Evolutionary conservation across 1,140 invertebrate genomes (phyloP).

Genomic region (Pseudomyrmex gracilis): DNA sequence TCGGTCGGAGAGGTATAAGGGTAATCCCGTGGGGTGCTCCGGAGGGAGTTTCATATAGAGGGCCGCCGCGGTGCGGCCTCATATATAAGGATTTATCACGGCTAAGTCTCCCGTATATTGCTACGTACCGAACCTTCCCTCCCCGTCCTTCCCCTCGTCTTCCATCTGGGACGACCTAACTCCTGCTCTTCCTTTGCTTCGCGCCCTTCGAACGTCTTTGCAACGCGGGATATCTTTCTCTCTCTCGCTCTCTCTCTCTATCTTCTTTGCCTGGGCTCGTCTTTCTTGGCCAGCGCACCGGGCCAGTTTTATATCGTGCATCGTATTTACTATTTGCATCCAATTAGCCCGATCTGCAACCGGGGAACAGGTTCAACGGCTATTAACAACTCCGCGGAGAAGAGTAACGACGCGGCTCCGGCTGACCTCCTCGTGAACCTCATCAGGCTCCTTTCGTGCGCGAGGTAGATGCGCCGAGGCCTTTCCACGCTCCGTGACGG

Average conservation of each 20-base stretch:
- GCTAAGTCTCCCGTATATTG: constrained; percentile 85
- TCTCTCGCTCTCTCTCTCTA: background rate
- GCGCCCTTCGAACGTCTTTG: constrained; percentile 22
- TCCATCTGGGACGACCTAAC: constrained; percentile 21
- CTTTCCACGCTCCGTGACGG: constrained; percentile 56
- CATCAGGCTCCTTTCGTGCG: constrained; percentile 56
- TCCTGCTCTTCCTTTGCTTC: constrained; percentile 38
- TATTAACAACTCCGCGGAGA: constrained; percentile 63
- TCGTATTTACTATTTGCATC: constrained; percentile 70
- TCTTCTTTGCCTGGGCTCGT: no score
- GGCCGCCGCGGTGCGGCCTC: constrained; percentile 80
- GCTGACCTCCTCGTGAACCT: constrained; percentile 63
- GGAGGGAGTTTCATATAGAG: constrained; percentile 83
- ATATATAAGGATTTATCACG: constrained; percentile 86
- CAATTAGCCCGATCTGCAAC: constrained; percentile 62
- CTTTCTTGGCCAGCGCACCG: background rate
- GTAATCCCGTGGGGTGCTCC: constrained; percentile 83
- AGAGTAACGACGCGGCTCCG: constrained; percentile 58
- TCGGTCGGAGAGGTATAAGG: constrained; percentile 74
- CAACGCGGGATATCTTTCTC: constrained; percentile 14
- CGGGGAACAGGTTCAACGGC: constrained; percentile 46
- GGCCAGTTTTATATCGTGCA: constrained; percentile 34
- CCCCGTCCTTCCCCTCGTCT: constrained; percentile 24
- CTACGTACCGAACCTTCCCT: constrained; percentile 79
- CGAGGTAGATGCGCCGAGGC: constrained; percentile 44